A percentile compares a stretch with the other conserved stretches of the same genome.
These are phyloP conservation scores for Heliothis subflexa DNA, from an alignment of 1,140 invertebrate genomes.

Conservation along the genomic window DNA sequence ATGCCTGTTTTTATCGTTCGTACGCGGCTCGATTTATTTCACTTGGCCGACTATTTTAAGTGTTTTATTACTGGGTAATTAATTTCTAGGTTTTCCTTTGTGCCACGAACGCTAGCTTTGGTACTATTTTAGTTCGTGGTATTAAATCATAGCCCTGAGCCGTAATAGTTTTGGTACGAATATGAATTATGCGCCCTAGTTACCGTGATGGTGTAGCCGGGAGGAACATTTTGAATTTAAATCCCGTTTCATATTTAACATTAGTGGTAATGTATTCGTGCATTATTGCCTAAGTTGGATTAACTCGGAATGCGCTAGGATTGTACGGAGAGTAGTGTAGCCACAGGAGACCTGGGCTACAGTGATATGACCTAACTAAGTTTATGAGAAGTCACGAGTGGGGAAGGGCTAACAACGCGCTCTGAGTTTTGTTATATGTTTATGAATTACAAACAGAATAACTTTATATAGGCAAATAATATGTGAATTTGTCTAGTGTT, in stretches of 20 bases:
- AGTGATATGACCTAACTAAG: constrained; percentile 5
- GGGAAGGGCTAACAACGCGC: background rate
- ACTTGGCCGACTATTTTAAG: constrained; percentile 29
- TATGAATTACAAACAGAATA: no score
- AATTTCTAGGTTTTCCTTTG: constrained; percentile 22
- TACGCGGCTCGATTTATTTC: constrained; percentile 18
- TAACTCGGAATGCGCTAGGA: background rate
- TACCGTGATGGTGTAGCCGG: constrained; percentile 1
- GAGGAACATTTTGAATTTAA: constrained; percentile 32
- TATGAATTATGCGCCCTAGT: constrained; percentile 12
- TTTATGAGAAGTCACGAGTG: background rate
- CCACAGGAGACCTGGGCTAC: background rate
- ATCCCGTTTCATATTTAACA: constrained; percentile 21
- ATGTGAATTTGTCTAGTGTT: no score
- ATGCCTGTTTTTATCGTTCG: constrained; percentile 30
- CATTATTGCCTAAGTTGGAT: constrained; percentile 31
- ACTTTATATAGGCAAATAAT: no score
- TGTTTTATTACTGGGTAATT: constrained; percentile 29
- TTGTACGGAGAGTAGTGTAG: background rate
- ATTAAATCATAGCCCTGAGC: constrained; percentile 21
- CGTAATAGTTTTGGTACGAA: constrained; percentile 23
- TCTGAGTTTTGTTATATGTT: no score
- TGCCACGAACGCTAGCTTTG: background rate
- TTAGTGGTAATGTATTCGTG: constrained; percentile 9
- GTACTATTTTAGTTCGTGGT: background rate